These are phyloP conservation scores for Onychorhynchus coronatus DNA, from an alignment of 2,113 vertebrate species.

Conservation along the genomic window DNA sequence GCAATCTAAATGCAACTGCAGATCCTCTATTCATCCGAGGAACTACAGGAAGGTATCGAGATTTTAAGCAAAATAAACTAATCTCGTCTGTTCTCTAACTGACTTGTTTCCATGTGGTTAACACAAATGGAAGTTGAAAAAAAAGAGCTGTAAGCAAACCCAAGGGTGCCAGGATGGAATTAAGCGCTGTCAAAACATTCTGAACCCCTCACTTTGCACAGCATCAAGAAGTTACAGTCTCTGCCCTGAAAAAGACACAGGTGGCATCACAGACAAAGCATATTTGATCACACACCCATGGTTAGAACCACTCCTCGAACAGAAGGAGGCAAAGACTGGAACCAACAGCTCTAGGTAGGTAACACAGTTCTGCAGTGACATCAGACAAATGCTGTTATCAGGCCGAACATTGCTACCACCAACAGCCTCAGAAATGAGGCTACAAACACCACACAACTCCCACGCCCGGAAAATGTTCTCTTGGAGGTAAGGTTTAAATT, in stretches of 20 bases:
- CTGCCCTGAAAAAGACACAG: neutral
- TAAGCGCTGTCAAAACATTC: neutral
- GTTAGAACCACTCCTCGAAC: neutral
- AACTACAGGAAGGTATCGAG: neutral
- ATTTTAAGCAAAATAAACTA: neutral
- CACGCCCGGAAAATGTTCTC: neutral
- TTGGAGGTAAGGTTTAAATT: slow-evolving; percentile 17
- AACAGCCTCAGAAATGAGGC: neutral
- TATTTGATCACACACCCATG: neutral
- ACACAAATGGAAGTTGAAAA: neutral
- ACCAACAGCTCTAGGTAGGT: neutral
- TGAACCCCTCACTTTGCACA: neutral
- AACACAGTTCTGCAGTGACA: neutral
- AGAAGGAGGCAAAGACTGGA: neutral
- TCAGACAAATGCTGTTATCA: neutral
- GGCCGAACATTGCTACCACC: neutral
- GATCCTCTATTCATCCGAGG: neutral
- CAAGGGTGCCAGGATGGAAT: neutral
- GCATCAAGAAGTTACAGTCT: neutral
- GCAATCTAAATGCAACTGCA: neutral
- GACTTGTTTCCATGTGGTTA: neutral
- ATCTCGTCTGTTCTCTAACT: neutral
- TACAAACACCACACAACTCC: slow-evolving; percentile 8
- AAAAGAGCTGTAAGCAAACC: neutral
- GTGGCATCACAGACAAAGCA: neutral